These are phyloP conservation scores for Malurus melanocephalus DNA, from an alignment of 2,113 vertebrate species.

Conservation along the genomic window DNA sequence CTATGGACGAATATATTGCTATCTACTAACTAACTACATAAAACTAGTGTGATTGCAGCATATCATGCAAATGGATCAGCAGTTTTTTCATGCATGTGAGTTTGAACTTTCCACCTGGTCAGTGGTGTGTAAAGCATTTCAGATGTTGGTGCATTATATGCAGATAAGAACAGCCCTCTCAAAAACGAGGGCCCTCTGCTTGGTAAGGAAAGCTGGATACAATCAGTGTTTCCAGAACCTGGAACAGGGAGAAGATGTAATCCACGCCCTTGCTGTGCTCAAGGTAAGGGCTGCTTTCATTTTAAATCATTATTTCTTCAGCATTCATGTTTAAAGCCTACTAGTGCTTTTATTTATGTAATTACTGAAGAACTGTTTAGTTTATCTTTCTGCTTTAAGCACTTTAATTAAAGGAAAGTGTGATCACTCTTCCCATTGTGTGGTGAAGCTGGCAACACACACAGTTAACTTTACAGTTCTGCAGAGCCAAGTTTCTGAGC, in stretches of 20 bases:
- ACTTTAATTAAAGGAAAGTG: not conserved
- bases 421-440: conserved; percentile 10
- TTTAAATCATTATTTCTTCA: not conserved
- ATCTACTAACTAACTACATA: not conserved
- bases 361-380: not conserved
- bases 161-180: not conserved
- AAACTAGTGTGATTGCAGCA: not conserved
- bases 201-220: not conserved
- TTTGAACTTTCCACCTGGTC: not conserved
- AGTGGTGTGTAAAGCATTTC: not conserved
- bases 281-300: not conserved
- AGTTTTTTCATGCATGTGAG: not conserved
- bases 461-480: not conserved
- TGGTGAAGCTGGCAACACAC: not conserved
- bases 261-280: fast-evolving
- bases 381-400: not conserved
- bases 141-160: not conserved
- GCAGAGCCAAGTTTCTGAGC: conserved; percentile 53
- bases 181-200: not conserved
- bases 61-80: not conserved
- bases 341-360: not conserved
- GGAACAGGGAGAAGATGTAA: not conserved
- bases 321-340: not conserved
- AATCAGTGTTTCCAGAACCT: not conserved
- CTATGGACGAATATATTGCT: not conserved